Base-by-base conservation (phyloP, 2,888 invertebrate species). In the Spialia ferax region DNA sequence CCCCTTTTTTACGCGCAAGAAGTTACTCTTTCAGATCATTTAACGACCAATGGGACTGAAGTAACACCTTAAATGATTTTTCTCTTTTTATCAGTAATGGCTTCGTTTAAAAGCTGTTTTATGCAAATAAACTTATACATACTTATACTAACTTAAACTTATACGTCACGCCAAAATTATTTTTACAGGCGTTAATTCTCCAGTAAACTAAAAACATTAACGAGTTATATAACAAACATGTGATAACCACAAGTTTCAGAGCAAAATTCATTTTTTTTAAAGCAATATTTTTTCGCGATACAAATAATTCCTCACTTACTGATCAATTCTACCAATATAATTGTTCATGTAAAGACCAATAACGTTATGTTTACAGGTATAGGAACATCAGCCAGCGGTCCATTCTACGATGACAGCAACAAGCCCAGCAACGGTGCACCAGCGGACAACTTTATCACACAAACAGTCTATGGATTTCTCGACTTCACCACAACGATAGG, bases 401-500 rank as follows among this genome's bases (percentile, higher is more conserved):
- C 84, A 13, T 81, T 84, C 32, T 86, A 83, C 72, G 79, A 78
- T 76, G 81, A 80, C 11, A 78, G 77, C 38, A 74, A 72, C 20
- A 72, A 73, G 15, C 75, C 76, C 8, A 73, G 74, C 15, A 73
- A 71, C 22, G 72, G 77, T 26, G 77, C 78, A 60, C 71, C 82
- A 10, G 71, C 71, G 6, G 63, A 72, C 23, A 74, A 73, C 62
- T 75, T 95, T 74, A 94, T 97, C 72, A 98, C 98, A 20, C 98
- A 98, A 90, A 98, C 98, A 0, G 98, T 98, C 59, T 98, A 98
- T 81, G 98, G 98, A 64, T 98, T 98, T 89, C 93, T 98, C 75
- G 98, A 98, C 89, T 98, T 98, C 87, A 98, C 98, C 62, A 98
- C 98, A 0, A 98, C 98, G 3, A 98, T 98, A 79, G 98, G 98